Evolutionary conservation across 35 echinoderm and acorn worm species (phyloP), one percentile per base, ranked within the genome.

Genomic region (Stichopus chloronotus): DNA sequence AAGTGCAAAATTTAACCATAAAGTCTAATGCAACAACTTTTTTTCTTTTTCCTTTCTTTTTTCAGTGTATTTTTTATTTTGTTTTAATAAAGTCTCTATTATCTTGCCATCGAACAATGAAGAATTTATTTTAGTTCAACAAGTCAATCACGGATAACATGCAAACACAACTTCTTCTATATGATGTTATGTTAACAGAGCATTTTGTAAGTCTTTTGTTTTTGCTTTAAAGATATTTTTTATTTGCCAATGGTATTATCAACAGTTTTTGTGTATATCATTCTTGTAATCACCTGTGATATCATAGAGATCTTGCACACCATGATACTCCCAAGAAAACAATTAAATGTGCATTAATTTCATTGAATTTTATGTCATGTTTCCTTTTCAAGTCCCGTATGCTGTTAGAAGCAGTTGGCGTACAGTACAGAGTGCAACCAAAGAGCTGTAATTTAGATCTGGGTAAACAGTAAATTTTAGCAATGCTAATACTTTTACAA

Each of bases 311-410:
- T 43, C 30, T 43, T 83, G 80, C 80, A 83, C 80, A 56, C 80
- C 80, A 83, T 14, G 55, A 56, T 11, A 53, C 17, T 19, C 12
- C 61, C 19, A 19, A 65, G 30, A 83, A 14, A 56, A 83, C 53
- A 83, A 81, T 55, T 83, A 83, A 55, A 83, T 83, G 80, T 83
- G 80, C 80, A 83, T 24, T 83, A 25, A 81, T 65, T 65, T 65
- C 61, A 65, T 14, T 65, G 11, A 65, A 65, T 10, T 65, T 65
- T 8, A 65, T 14, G 9, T 65, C 19, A 65, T 65, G 1, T 14
- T 65, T 65, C 11, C 19, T 65, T 65, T 65, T 65, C 11, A 14
- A 5, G 61, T 65, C 19, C 6, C 9, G 30, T 43, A 43, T 43
- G 30, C 30, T 43, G 30, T 43, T 43, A 43, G 30, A 43, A 43